phyloP scores from a whole-genome alignment of 2,113 vertebrate genomes.

The Circaetus gallicus region DNA sequence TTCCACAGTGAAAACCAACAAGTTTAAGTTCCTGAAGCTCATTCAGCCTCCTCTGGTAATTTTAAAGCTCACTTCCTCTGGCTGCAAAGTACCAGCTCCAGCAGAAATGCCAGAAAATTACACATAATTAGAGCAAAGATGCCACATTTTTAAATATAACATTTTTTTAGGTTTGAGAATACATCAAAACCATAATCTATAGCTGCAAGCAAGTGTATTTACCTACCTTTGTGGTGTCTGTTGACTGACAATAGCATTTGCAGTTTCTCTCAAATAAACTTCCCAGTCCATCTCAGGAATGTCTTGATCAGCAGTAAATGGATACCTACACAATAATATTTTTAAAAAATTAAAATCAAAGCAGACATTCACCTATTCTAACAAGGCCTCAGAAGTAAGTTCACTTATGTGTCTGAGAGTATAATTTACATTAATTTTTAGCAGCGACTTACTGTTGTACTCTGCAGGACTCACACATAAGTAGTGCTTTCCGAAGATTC shows the following conservation, averaged over 20 bases:
- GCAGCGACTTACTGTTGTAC: conserved; percentile 92
- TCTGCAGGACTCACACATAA: conserved; percentile 97
- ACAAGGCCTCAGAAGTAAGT: not conserved
- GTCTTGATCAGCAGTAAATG: conserved; percentile 91
- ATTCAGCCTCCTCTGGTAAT: not conserved
- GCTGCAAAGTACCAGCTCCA: not conserved
- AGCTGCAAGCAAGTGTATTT: not conserved
- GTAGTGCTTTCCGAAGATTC: conserved; percentile 92
- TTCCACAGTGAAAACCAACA: not conserved
- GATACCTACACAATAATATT: conserved; percentile 76
- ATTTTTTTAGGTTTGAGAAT: not conserved
- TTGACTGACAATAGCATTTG: conserved; percentile 91
- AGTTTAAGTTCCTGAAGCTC: not conserved
- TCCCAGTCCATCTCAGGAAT: conserved; percentile 96
- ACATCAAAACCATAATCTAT: not conserved
- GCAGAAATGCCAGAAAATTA: not conserved
- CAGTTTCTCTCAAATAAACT: conserved; percentile 93
- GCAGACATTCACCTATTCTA: not conserved
- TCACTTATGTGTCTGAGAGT: not conserved
- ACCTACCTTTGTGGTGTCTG: conserved; percentile 91
- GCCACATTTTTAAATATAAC: not conserved
- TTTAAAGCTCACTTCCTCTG: not conserved
- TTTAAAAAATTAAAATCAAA: not conserved
- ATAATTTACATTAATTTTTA: not conserved
- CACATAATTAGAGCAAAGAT: not conserved